Evolutionary conservation across 2,113 vertebrate genomes (phyloP).

Genomic region (Psilopsiagon aymara): DNA sequence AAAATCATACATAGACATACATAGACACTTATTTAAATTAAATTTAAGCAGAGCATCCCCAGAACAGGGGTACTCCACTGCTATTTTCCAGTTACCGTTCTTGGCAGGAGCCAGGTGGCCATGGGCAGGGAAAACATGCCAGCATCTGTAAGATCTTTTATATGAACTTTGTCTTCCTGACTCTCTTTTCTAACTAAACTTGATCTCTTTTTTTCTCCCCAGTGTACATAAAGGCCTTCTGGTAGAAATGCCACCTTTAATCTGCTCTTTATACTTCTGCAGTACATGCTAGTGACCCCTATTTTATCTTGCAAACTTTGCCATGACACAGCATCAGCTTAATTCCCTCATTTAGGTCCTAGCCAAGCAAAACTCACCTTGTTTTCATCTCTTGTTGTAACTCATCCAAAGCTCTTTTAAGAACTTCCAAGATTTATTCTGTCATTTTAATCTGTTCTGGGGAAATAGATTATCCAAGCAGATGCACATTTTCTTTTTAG

Average conservation of each 20-base stretch:
- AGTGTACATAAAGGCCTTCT: neutral
- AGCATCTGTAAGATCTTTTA: neutral
- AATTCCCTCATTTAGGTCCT: neutral
- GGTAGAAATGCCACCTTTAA: slow-evolving; percentile 32
- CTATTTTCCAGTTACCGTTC: neutral
- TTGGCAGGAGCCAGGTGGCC: neutral
- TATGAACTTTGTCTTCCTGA: neutral
- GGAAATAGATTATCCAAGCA: slow-evolving; percentile 36
- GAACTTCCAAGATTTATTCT: slow-evolving; percentile 40
- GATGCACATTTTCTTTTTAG: slow-evolving; percentile 20
- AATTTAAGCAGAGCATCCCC: neutral
- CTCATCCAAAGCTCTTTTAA: slow-evolving; percentile 36
- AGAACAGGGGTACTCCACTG: neutral
- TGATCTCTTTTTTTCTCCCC: neutral
- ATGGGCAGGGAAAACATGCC: neutral
- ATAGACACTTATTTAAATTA: neutral
- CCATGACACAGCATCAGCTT: slow-evolving; percentile 1
- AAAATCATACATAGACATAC: neutral
- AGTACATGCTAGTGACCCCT: neutral
- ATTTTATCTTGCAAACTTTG: slow-evolving; percentile 11
- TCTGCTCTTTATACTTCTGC: slow-evolving; percentile 10
- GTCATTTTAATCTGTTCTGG: slow-evolving; percentile 49
- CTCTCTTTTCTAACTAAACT: neutral
- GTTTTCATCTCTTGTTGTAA: slow-evolving; percentile 38
- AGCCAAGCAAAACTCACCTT: slow-evolving; percentile 50